These are phyloP conservation scores for Diadophis punctatus DNA, from an alignment of 2,113 vertebrate genomes.

Conservation along the genomic window DNA sequence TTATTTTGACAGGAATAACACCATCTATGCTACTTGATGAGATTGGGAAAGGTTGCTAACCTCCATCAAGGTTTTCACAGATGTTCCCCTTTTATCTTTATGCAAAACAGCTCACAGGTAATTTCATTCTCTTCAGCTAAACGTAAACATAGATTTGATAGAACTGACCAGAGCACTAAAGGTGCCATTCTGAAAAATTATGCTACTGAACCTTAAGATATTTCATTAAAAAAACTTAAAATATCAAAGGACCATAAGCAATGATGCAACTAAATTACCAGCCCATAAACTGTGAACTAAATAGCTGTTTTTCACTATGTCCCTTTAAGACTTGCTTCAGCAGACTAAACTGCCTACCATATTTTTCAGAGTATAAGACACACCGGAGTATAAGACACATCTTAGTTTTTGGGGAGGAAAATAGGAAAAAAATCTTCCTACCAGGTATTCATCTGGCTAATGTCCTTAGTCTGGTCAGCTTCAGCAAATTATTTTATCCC, in stretches of 20 bases:
- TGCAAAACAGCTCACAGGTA: slow-evolving; percentile 45
- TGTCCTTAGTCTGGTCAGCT: too few relatives aligned
- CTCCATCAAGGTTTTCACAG: slow-evolving; percentile 30
- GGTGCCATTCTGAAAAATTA: slow-evolving; percentile 30
- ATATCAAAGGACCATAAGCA: neutral
- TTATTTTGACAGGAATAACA: slow-evolving; percentile 28
- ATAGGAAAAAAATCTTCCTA: too few relatives aligned
- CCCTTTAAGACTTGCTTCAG: neutral
- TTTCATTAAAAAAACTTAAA: slow-evolving; percentile 30
- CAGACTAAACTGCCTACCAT: neutral
- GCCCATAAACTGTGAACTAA: neutral
- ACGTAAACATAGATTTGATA: slow-evolving; percentile 44
- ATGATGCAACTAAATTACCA: neutral
- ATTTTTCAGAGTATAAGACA: too few relatives aligned
- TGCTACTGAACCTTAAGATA: slow-evolving; percentile 41
- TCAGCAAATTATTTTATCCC: too few relatives aligned
- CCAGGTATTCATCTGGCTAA: too few relatives aligned
- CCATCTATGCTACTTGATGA: slow-evolving; percentile 38
- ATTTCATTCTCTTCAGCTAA: slow-evolving; percentile 47
- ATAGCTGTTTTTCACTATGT: neutral
- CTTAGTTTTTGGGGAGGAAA: too few relatives aligned
- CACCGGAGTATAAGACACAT: too few relatives aligned
- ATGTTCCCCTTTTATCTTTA: slow-evolving; percentile 49
- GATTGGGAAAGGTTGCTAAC: slow-evolving; percentile 39
- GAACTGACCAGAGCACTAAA: slow-evolving; percentile 10